phyloP scores from a whole-genome alignment of 2,113 vertebrate genomes.

The Microcebus murinus region DNA sequence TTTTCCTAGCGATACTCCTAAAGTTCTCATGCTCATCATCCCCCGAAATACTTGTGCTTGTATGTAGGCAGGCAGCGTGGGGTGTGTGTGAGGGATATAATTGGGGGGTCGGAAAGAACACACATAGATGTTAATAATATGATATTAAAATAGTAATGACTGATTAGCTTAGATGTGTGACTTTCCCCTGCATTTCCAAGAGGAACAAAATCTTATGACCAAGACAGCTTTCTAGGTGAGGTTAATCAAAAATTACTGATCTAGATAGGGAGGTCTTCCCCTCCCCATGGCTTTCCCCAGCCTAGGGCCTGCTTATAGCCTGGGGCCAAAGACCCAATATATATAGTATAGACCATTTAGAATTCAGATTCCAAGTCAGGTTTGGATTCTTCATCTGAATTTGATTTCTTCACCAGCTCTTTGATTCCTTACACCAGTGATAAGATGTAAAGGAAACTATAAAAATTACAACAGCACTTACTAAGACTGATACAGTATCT shows the following conservation, averaged over 20 bases:
- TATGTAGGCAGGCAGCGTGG: neutral
- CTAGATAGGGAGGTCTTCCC: neutral
- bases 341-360: neutral
- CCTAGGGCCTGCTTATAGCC: neutral
- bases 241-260: neutral
- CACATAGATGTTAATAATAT: neutral
- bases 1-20: neutral
- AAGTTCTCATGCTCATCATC: neutral
- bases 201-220: neutral
- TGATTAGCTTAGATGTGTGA: neutral
- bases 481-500: neutral
- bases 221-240: neutral
- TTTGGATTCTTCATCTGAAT: neutral
- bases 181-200: neutral
- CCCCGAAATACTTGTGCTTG: neutral
- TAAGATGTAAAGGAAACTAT: neutral
- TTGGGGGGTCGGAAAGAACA: neutral
- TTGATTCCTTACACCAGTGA: neutral
- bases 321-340: neutral
- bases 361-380: neutral
- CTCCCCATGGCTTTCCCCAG: neutral
- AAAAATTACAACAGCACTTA: neutral
- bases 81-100: rapidly evolving
- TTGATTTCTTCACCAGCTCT: neutral
- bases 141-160: neutral